phyloP scores from a whole-genome alignment of 2,797 vertebrate genomes.

The Cyclopterus lumpus region DNA sequence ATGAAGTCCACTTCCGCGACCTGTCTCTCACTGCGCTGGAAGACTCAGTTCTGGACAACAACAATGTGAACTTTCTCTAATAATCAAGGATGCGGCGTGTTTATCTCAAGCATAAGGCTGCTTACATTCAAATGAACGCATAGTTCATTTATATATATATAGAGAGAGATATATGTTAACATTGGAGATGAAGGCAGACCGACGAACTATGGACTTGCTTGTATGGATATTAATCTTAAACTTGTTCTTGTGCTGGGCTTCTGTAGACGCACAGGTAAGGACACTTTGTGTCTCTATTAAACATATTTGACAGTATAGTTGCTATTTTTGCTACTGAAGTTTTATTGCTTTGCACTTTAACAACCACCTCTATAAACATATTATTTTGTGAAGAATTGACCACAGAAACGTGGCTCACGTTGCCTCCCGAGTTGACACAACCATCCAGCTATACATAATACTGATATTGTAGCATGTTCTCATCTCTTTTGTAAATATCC shows the following conservation, averaged over 20 bases:
- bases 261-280: conserved; percentile 76
- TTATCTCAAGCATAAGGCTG: background rate
- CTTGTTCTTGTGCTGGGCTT: conserved; percentile 65
- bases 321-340: background rate
- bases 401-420: background rate
- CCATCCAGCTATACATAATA: background rate
- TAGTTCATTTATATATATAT: background rate
- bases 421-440: too few species aligned
- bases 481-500: background rate
- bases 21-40: too few species aligned
- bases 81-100: background rate
- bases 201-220: conserved; percentile 23
- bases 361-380: background rate
- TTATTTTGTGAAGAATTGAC: background rate
- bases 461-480: background rate
- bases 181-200: conserved; percentile 3
- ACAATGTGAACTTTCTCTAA: conserved; percentile 39
- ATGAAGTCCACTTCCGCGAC: background rate
- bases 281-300: background rate
- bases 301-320: background rate
- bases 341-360: background rate
- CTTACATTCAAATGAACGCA: background rate
- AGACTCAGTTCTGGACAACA: background rate
- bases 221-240: conserved; percentile 51
- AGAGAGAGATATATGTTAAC: background rate